Percentiles rank a stretch among this genome's conserved stretches.
phyloP scores from a whole-genome alignment of 2,888 invertebrate genomes.

The Drosophila antonietae region DNA sequence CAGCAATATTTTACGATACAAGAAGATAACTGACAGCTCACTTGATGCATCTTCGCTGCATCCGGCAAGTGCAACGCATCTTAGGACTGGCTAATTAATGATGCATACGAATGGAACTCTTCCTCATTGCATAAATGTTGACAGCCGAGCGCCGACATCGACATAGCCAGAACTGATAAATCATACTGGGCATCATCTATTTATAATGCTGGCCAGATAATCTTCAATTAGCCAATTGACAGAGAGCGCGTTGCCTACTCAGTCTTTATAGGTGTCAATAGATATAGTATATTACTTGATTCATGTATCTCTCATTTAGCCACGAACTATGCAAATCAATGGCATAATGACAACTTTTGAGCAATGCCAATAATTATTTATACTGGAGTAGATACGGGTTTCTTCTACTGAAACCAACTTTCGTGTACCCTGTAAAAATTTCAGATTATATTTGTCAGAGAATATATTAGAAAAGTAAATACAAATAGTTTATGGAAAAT shows the following conservation, averaged over 20 bases:
- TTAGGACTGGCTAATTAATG: slow-evolving; percentile 35
- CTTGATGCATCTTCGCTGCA: slow-evolving; percentile 28
- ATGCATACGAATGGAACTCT: slow-evolving; percentile 37
- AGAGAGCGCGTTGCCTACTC: slow-evolving; percentile 1
- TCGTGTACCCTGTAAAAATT: slow-evolving; percentile 7
- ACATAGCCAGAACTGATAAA: slow-evolving; percentile 5
- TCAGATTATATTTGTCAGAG: too few relatives aligned
- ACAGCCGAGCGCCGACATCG: slow-evolving; percentile 18
- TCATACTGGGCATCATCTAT: slow-evolving; percentile 11
- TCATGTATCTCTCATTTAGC: slow-evolving; percentile 8
- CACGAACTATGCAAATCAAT: slow-evolving; percentile 31
- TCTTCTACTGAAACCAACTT: background rate
- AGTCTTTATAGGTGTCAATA: slow-evolving; percentile 34
- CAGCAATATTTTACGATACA: slow-evolving; percentile 55
- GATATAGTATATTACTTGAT: slow-evolving; percentile 17
- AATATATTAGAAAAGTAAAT: too few relatives aligned
- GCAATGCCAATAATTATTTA: slow-evolving; percentile 29
- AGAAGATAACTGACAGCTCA: slow-evolving; percentile 40
- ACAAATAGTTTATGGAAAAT: too few relatives aligned
- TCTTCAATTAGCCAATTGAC: slow-evolving; percentile 3
- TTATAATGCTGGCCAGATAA: background rate
- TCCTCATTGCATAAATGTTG: slow-evolving; percentile 68
- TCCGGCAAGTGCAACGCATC: slow-evolving; percentile 65
- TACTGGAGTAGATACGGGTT: slow-evolving; percentile 23
- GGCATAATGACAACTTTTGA: slow-evolving; percentile 33